phyloP scores from a whole-genome alignment of 2,888 invertebrate genomes.

The Eubasilissa splendida region DNA sequence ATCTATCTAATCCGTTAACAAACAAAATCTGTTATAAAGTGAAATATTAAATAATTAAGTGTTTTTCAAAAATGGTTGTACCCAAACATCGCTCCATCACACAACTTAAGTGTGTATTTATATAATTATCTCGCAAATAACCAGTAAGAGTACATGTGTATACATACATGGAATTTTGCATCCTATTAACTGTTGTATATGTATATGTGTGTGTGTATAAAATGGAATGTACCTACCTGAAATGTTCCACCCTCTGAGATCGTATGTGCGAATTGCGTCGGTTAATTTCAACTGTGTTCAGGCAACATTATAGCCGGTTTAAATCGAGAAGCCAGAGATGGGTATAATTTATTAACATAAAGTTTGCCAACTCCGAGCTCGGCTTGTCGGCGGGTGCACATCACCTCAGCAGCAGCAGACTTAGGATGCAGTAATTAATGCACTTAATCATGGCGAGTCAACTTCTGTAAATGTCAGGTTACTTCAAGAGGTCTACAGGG shows the following conservation, averaged over 20 bases:
- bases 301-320: conserved; percentile 62
- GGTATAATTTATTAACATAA: conserved; percentile 71
- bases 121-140: no score
- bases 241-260: not conserved
- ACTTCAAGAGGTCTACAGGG: no score
- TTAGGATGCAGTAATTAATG: conserved; percentile 36
- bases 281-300: conserved; percentile 39
- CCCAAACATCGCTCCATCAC: no score
- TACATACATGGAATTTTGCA: no score
- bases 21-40: no score
- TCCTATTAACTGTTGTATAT: no score
- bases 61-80: not conserved
- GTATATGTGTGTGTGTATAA: no score
- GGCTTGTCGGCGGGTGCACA: conserved; percentile 40
- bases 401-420: conserved; percentile 17
- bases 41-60: not conserved
- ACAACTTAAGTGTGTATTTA: no score
- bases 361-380: conserved; percentile 65
- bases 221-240: no score
- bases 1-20: no score
- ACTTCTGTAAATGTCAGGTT: no score
- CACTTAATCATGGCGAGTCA: conserved; percentile 36
- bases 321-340: conserved; percentile 64
- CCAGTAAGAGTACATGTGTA: no score
- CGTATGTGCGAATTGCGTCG: conserved; percentile 45